Conservation (phyloP, 2,888 invertebrate species). For the Sinodicranocentrus sp. region DNA sequence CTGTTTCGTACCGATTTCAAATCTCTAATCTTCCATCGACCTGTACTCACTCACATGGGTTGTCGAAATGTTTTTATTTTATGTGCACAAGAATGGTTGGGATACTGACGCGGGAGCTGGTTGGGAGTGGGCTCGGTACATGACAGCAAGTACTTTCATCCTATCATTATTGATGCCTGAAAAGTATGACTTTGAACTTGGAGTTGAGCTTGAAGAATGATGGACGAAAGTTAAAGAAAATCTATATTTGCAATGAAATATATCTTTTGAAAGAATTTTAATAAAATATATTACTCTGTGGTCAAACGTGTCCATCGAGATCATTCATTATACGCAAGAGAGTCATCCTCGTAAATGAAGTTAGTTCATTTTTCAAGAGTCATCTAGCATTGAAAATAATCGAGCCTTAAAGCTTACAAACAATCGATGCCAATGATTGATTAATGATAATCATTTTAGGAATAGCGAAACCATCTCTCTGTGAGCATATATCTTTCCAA, state of each 20-base stretch:
- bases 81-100: not conserved
- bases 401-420: constrained; percentile 26
- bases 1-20: constrained; percentile 22
- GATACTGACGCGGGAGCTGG: constrained; percentile 8
- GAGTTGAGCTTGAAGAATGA: constrained; percentile 14
- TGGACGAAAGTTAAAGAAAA: constrained; percentile 13
- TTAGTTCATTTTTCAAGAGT: not conserved
- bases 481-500: not conserved
- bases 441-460: constrained; percentile 55
- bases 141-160: not conserved
- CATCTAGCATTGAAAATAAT: constrained; percentile 3
- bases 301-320: not conserved
- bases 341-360: too few relatives aligned
- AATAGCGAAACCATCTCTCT: constrained; percentile 1
- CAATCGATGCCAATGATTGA: constrained; percentile 55
- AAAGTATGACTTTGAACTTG: constrained; percentile 17
- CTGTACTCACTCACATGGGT: not conserved
- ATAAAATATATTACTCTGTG: constrained; percentile 6
- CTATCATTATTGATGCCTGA: not conserved
- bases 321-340: not conserved
- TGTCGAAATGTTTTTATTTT: not conserved
- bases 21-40: constrained; percentile 43
- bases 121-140: not conserved
- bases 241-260: not conserved
- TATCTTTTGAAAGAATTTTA: not conserved